phyloP scores from a whole-genome alignment of 2,113 vertebrate genomes.

The Hypomesus transpacificus region DNA sequence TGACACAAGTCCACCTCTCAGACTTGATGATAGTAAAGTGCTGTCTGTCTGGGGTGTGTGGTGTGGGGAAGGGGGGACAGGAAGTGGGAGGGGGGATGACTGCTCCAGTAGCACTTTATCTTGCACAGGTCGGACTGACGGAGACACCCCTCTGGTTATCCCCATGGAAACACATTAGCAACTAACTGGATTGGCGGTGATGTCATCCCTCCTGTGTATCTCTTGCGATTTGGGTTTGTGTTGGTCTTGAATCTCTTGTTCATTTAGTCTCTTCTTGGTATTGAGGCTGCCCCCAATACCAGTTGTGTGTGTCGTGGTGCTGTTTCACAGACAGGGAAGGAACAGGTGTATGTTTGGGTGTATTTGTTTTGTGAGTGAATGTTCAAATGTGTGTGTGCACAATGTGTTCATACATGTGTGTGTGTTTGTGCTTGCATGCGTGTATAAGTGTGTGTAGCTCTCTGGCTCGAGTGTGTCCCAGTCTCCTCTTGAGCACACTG shows the following conservation, averaged over 20 bases:
- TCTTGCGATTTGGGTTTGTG: constrained; percentile 2
- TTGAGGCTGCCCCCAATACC: neutral
- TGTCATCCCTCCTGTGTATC: constrained; percentile 44
- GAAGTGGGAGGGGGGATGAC: constrained; percentile 21
- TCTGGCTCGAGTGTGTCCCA: neutral
- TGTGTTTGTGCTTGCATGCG: neutral
- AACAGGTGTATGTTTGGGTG: neutral
- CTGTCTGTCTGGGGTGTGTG: neutral
- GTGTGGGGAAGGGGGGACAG: neutral
- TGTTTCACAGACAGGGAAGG: neutral
- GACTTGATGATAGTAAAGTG: neutral
- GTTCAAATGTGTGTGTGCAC: neutral
- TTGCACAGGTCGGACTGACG: constrained; percentile 28
- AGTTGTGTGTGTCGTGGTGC: neutral
- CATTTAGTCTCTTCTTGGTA: constrained; percentile 4
- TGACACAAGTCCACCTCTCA: neutral
- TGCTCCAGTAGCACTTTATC: constrained; percentile 48
- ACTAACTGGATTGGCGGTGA: constrained; percentile 39
- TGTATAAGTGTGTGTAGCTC: neutral
- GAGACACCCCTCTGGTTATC: constrained; percentile 49
- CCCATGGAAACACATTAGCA: constrained; percentile 34
- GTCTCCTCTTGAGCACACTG: neutral
- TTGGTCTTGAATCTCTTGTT: constrained; percentile 4
- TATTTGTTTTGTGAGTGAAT: neutral
- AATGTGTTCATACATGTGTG: neutral